Conservation (phyloP, 2,113 vertebrate genomes). For the Prionailurus bengalensis region DNA sequence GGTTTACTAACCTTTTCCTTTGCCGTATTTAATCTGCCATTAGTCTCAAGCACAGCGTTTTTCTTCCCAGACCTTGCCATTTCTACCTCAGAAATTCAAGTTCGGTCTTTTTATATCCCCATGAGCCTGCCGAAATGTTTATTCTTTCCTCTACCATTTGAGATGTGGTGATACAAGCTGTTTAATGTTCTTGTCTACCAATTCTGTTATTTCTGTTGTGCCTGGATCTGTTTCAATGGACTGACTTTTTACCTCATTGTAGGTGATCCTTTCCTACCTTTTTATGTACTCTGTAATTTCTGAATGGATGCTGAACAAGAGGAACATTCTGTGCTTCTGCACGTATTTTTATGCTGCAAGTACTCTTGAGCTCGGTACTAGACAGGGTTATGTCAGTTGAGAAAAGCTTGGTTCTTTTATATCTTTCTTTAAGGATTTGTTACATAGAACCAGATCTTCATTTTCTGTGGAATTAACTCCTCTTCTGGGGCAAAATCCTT, state of each 20-base stretch:
- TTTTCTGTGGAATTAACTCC: too few species aligned
- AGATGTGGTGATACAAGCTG: neutral
- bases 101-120: neutral
- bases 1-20: neutral
- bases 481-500: neutral
- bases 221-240: neutral
- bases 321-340: neutral
- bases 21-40: neutral
- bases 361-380: neutral
- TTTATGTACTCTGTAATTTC: neutral
- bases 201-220: neutral
- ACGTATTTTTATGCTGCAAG: fast-evolving
- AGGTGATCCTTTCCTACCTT: neutral
- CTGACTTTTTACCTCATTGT: neutral
- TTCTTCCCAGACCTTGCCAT: neutral
- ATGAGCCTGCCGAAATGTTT: neutral
- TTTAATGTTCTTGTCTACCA: neutral
- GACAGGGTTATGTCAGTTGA: neutral
- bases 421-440: neutral
- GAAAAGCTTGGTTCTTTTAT: neutral
- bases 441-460: neutral
- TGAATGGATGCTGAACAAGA: neutral
- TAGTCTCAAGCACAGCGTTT: neutral
- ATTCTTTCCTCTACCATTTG: neutral
- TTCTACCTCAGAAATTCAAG: neutral